These are phyloP conservation scores for Phrixothrix hirtus DNA, from an alignment of 2,888 invertebrate species.

Conservation along the genomic window DNA sequence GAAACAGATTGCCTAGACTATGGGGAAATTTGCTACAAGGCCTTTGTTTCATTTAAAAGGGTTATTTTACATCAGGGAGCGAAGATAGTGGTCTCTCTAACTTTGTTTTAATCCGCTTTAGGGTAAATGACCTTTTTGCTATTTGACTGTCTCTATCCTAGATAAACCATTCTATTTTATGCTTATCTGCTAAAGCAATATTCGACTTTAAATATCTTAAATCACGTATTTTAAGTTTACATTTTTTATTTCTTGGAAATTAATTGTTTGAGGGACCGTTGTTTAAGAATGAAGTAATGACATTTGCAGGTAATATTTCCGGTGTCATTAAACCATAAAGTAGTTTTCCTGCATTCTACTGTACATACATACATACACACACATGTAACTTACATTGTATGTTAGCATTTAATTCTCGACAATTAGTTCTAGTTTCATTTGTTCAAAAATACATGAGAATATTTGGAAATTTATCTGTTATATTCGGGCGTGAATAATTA, in stretches of 20 bases:
- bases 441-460: no score
- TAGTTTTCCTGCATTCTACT: no score
- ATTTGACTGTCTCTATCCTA: constrained; percentile 9
- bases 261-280: not conserved
- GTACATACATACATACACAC: no score
- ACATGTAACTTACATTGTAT: no score
- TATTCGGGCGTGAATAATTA: no score
- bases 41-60: constrained; percentile 48
- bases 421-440: no score
- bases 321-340: not conserved
- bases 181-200: not conserved
- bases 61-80: constrained; percentile 46
- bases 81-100: constrained; percentile 34
- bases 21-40: constrained; percentile 45
- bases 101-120: constrained; percentile 30
- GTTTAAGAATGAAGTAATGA: not conserved
- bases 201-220: not conserved
- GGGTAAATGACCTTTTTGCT: constrained; percentile 26
- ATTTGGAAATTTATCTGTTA: no score
- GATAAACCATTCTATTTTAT: constrained; percentile 10
- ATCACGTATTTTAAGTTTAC: not conserved
- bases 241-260: not conserved
- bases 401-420: no score
- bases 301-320: not conserved
- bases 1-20: constrained; percentile 49